phyloP scores from a whole-genome alignment of 2,888 invertebrate genomes.

The Rosalia funebris region DNA sequence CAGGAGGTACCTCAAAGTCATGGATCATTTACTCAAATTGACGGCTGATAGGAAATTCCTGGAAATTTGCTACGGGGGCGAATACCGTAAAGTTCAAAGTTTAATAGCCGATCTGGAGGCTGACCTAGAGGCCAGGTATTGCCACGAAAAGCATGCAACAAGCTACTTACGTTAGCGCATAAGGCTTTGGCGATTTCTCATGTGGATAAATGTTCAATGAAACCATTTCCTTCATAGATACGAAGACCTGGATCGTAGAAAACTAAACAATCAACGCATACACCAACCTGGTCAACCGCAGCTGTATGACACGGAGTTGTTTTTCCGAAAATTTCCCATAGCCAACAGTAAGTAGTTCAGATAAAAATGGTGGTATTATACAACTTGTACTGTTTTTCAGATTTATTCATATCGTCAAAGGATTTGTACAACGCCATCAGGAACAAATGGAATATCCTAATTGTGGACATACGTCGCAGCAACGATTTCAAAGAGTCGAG shows the following conservation, averaged over 20 bases:
- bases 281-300: no score
- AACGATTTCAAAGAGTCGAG: neutral
- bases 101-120: neutral
- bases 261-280: neutral
- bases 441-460: conserved; percentile 69
- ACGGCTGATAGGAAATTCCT: conserved; percentile 67
- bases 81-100: conserved; percentile 66
- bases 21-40: conserved; percentile 69
- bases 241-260: neutral
- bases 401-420: conserved; percentile 67
- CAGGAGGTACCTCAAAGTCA: conserved; percentile 73
- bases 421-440: conserved; percentile 72
- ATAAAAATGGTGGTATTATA: no score
- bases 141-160: no score
- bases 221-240: no score
- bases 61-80: conserved; percentile 67
- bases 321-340: neutral
- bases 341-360: neutral
- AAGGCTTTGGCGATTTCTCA: no score
- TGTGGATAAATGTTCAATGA: neutral
- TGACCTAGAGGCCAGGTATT: neutral
- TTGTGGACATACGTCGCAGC: conserved; percentile 71
- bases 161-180: no score
- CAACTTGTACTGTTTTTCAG: neutral
- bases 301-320: neutral